These are phyloP conservation scores for Stigmatopora argus DNA, from an alignment of 2,113 vertebrate genomes.

Conservation along the genomic window DNA sequence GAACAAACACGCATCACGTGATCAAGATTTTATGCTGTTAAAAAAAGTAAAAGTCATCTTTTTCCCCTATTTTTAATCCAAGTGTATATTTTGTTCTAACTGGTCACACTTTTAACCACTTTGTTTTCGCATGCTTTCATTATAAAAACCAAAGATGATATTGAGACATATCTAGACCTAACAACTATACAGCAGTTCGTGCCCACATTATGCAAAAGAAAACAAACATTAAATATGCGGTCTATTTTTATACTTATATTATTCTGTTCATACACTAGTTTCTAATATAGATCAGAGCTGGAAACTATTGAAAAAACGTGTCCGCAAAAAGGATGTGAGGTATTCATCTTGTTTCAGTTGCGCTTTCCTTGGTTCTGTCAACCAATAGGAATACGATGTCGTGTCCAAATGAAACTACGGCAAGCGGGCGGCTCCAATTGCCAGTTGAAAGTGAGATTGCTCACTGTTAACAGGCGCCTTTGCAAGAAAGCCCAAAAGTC, in stretches of 20 bases:
- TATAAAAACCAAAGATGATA: too few relatives aligned
- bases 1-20: too few relatives aligned
- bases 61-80: background rate
- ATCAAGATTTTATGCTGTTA: too few relatives aligned
- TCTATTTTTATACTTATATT: too few relatives aligned
- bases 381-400: conserved; percentile 72
- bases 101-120: background rate
- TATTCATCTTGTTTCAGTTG: background rate
- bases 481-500: conserved; percentile 3
- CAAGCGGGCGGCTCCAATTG: conserved; percentile 17
- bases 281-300: too few relatives aligned
- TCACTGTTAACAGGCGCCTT: background rate
- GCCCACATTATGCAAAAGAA: too few relatives aligned
- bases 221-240: too few relatives aligned
- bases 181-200: too few relatives aligned
- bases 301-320: background rate
- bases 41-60: too few relatives aligned
- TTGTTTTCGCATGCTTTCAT: background rate
- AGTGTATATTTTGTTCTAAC: background rate
- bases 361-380: background rate
- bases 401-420: conserved; percentile 68
- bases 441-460: background rate
- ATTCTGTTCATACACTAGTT: too few relatives aligned
- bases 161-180: too few relatives aligned
- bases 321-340: background rate